Base-by-base conservation (phyloP, 1,140 invertebrate species). In the Galleria mellonella region DNA sequence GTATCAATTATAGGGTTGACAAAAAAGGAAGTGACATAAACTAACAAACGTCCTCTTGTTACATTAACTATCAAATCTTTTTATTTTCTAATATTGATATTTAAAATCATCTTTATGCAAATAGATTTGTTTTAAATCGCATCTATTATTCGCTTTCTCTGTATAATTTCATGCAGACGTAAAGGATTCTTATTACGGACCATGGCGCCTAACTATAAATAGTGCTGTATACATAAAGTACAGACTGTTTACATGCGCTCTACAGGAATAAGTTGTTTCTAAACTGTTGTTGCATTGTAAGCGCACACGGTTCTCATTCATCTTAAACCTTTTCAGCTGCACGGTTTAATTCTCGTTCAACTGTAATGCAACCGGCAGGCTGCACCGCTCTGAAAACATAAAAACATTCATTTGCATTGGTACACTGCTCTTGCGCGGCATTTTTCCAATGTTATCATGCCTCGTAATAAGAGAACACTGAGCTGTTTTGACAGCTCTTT, bases 251-350 rank as follows among this genome's bases (percentile, higher is more conserved):
- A 66, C 63, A 56, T 75, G 68, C 54, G 51, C 52, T 69, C 53
- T 64, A 68, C 67, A 68, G 60, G 66, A 78, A 70, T 76, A 76
- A 76, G 65, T 78, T 72, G 72, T 75, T 71, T 70, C 64, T 78
- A 72, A 76, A 71, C 65, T 63, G 69, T 79, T 78, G 72, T 75
- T 74, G 62, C 72, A 83, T 81, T 83, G 76, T 83, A 58, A 67
- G 61, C 46, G 62, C 55, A 53, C 54, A 66, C 59, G 55, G 66
- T 56, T 63, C 59, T 70, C 73, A 83, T 83, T 83, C 79, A 79
- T 79, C 68, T 75, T 73, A 75, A 81, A 75, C 61, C 79, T 83
- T 77, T 81, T 83, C 72, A 79, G 61, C 55, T 62, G 70, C 55
- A 63, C 52, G 63, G 64, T 72, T 79, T 73, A 81, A 83, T 76